Evolutionary conservation across 2,113 vertebrate genomes (phyloP).

Genomic region (Setophaga petechia): DNA sequence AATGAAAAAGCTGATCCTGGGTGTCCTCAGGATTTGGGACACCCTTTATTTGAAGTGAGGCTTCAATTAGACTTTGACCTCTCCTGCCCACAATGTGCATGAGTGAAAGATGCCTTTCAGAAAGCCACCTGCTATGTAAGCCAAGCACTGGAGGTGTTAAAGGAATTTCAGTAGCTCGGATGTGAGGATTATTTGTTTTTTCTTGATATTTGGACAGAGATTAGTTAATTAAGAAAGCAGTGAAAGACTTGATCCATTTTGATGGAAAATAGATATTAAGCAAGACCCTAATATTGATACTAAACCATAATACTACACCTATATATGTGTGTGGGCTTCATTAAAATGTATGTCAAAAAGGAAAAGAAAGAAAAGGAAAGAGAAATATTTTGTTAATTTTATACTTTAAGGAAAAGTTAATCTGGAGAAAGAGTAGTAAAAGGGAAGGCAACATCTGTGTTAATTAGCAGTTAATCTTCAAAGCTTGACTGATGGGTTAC

Average conservation of each 20-base stretch:
- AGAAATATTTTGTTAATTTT: not conserved
- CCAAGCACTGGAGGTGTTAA: not conserved
- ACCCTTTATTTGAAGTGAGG: not conserved
- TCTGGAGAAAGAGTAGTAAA: not conserved
- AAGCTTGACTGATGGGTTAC: conserved; percentile 20
- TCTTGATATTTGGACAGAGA: not conserved
- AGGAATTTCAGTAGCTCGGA: not conserved
- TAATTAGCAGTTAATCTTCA: conserved; percentile 60
- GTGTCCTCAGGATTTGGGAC: not conserved
- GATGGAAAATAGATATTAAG: not conserved
- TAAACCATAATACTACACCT: not conserved
- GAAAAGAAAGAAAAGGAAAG: not conserved
- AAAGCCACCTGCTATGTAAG: not conserved
- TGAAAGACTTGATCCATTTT: not conserved
- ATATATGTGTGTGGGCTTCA: not conserved
- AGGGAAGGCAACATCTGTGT: conserved; percentile 38
- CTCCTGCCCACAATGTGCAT: not conserved
- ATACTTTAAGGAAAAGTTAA: conserved; percentile 2
- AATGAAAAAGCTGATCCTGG: not conserved
- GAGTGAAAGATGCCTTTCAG: not conserved
- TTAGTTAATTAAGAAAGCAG: not conserved
- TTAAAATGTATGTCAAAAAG: not conserved
- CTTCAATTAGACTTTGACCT: not conserved
- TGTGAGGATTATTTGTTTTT: not conserved
- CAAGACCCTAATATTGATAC: not conserved